phyloP scores from a whole-genome alignment of 2,113 vertebrate genomes.

The Hippocampus barbouri region DNA sequence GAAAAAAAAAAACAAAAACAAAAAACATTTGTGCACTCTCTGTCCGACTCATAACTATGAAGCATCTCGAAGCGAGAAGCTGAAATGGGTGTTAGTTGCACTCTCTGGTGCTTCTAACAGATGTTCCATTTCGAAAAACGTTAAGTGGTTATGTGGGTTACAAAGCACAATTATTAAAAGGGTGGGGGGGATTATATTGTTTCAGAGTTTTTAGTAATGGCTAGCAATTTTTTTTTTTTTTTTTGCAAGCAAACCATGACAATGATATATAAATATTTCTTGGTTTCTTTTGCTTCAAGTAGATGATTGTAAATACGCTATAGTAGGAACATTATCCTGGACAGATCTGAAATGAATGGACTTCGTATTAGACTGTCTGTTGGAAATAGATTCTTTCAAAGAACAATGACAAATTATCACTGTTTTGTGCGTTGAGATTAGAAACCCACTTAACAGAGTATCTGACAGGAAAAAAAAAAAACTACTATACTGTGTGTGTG shows the following conservation, averaged over 20 bases:
- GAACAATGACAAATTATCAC: conserved; percentile 60
- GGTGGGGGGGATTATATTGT: background rate
- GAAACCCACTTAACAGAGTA: conserved; percentile 73
- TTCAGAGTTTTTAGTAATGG: conserved; percentile 53
- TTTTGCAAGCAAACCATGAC: conserved; percentile 53
- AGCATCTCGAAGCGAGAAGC: conserved; percentile 58
- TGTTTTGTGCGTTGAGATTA: conserved; percentile 70
- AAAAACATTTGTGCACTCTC: conserved; percentile 69
- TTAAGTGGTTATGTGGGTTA: conserved; percentile 75
- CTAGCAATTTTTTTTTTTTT: conserved; percentile 67
- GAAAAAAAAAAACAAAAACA: conserved; percentile 50
- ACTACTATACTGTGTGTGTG: conserved; percentile 66
- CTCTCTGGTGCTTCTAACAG: conserved; percentile 67
- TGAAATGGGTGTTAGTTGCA: conserved; percentile 65
- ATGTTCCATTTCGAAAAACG: conserved; percentile 60
- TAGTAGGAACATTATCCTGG: conserved; percentile 69
- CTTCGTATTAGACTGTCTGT: conserved; percentile 73
- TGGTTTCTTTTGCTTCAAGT: conserved; percentile 63
- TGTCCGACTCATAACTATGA: conserved; percentile 70
- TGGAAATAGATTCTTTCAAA: conserved; percentile 69
- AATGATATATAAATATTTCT: conserved; percentile 18
- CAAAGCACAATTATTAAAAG: conserved; percentile 73
- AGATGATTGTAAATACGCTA: conserved; percentile 79
- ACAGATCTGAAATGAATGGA: conserved; percentile 69
- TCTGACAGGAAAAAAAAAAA: conserved; percentile 62